Evolutionary conservation across 2,888 invertebrate genomes (phyloP), one percentile per base, ranked within the genome.

Genomic region (Chymomyza amoena): DNA sequence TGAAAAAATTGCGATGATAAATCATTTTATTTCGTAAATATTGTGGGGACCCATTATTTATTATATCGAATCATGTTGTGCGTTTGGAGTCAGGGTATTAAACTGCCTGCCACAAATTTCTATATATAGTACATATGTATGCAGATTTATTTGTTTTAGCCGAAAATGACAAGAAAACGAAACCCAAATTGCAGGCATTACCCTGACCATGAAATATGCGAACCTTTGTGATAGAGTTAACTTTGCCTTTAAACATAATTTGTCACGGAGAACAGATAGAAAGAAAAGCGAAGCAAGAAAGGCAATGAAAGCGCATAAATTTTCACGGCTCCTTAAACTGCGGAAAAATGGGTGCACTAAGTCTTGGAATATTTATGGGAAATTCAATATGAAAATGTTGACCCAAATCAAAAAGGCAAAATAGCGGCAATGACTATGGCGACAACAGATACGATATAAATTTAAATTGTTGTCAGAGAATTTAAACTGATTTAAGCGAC

Each of bases 291-390:
- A 51, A 51, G 7, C 5, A 51, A 15, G 16, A 18, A 18, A 56
- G 18, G 56, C n/a, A 56, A 56, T 25, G 59, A 28, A 59, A 32
- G 28, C 59, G 59, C 59, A 59, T 59, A 51, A 68, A 73, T 68
- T 84, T 81, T 84, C 72, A 78, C 64, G 76, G 61, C 69, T 61
- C 75, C 76, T 79, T 84, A 75, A 75, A 57, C 52, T 39, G 59
- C 57, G 20, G 7, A 32, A 32, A 32, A 32, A 32, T 32, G 32
- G 32, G 32, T 28, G 13, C 61, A 60, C 10, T 20, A 18, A 10
- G 10, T 15, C 56, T 4, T 20, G 5, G 59, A 13, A 59, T 59
- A 59, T 59, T 59, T 59, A 59, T 59, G 59, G 59, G 28, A 70
- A 68, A 64, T 66, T 20, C 36, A 16, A 62, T 63, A 25, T 56